Evolutionary conservation across 92 coral and sea anemone species (phyloP), one percentile per base, ranked within the genome.

Genomic region (Epizoanthus ramosus): DNA sequence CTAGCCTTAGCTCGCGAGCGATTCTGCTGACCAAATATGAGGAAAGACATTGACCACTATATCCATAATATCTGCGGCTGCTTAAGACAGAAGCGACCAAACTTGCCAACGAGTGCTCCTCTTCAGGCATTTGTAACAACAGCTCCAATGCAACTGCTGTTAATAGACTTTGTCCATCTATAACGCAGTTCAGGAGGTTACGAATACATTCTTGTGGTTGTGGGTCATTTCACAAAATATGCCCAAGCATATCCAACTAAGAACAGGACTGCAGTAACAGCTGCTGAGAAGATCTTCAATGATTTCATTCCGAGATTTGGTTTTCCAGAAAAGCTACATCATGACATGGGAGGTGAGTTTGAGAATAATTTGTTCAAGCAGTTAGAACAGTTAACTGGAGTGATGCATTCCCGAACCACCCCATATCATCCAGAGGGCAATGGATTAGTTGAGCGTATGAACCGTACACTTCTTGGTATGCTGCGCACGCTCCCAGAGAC

Each of bases 21-120:
- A 16, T 87, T 87, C 56, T 83, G 66, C 47, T 75, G 87, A 87
- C 90, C 87, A 5, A 45, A 57, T n/a, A 76, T 83, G 91, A 54
- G 73, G 79, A 54, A 75, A 5, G 87, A 76, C 61, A 68, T 83
- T 13, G 71, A 70, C 0, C 60, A 83, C 79, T 74, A 60, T 33
- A 75, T 80, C 71, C 52, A 68, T 31, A 22, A 74, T 4, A 60
- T 57, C 15, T 70, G 85, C 57, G 54, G 24, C 18, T 87, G 85
- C 54, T 66, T 87, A 23, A 87, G 75, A 61, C 87, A 87, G 68
- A 66, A 76, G 23, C 76, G 72, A 4, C 87, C 87, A 4, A 75
- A 80, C 22, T 25, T 79, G 16, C 50, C 69, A 73, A 74, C 83
- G 5, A 65, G 80, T 24, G 87, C 86, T 5, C 83, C 90, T 43